A percentile compares a stretch with the other conserved stretches of the same genome.
phyloP scores from a whole-genome alignment of 1,140 invertebrate genomes.

The Hestina assimilis region DNA sequence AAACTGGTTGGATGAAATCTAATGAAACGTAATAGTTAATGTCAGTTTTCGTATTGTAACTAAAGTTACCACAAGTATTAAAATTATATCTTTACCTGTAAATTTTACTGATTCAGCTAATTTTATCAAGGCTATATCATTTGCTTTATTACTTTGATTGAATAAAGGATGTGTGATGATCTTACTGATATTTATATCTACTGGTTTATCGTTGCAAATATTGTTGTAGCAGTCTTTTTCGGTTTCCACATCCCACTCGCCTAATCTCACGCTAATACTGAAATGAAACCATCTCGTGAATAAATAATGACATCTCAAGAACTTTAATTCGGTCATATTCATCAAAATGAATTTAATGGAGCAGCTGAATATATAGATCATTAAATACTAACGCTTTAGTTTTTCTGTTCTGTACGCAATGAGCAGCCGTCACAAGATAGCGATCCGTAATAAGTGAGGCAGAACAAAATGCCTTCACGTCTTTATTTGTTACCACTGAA shows the following conservation, averaged over 20 bases:
- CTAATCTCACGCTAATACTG: conserved; percentile 74
- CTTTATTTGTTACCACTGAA: conserved; percentile 11
- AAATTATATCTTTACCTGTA: no score
- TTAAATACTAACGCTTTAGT: conserved; percentile 35
- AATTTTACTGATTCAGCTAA: conserved; percentile 78
- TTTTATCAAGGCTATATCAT: conserved; percentile 83
- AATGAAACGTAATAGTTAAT: neutral
- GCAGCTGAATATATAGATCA: no score
- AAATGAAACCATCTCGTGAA: no score
- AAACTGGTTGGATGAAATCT: conserved; percentile 82
- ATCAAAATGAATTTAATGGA: no score
- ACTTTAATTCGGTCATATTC: no score
- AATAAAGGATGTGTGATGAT: conserved; percentile 24
- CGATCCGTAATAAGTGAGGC: conserved; percentile 80
- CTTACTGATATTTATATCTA: conserved; percentile 35
- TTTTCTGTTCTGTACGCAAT: conserved; percentile 76
- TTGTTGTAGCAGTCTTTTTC: conserved; percentile 76
- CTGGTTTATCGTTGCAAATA: conserved; percentile 31
- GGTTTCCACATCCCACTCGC: conserved; percentile 80
- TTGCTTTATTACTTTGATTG: neutral
- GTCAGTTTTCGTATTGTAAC: neutral
- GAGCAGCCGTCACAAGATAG: conserved; percentile 83
- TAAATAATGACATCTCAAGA: no score
- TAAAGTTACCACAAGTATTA: no score
- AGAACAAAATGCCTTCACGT: no score